Conservation (phyloP, 1,140 invertebrate genomes). For the Megathymus violae region DNA sequence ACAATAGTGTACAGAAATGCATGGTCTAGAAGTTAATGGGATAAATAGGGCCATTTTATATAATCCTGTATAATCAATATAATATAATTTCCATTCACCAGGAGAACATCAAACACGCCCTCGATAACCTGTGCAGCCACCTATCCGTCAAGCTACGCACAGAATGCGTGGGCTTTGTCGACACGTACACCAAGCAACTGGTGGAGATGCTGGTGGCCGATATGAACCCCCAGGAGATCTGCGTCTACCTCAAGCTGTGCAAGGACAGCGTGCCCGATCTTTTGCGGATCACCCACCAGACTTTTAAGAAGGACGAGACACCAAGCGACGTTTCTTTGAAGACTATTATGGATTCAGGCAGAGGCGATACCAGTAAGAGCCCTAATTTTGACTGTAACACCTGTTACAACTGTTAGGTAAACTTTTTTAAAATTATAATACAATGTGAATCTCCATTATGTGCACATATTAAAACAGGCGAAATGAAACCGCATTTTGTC, state of each 20-base stretch:
- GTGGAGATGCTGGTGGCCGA: slow-evolving; percentile 91
- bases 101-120: slow-evolving; percentile 87
- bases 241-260: slow-evolving; percentile 90
- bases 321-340: slow-evolving; percentile 68
- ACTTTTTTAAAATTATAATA: no score
- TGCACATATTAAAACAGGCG: no score
- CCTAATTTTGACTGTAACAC: no score
- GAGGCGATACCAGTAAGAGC: slow-evolving; percentile 85
- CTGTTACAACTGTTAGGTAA: no score
- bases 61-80: no score
- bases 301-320: slow-evolving; percentile 60
- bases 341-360: slow-evolving; percentile 42
- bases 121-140: slow-evolving; percentile 89
- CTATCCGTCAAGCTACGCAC: slow-evolving; percentile 85
- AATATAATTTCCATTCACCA: no score
- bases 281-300: slow-evolving; percentile 41
- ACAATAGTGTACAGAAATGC: no score
- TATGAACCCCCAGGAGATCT: slow-evolving; percentile 91
- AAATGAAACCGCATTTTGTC: no score
- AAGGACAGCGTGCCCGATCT: slow-evolving; percentile 68
- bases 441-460: no score
- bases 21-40: no score
- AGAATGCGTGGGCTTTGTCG: slow-evolving; percentile 91
- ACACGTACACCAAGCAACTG: slow-evolving; percentile 89
- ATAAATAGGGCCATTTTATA: no score